These are phyloP conservation scores for Cnemophilus loriae DNA, from an alignment of 2,113 vertebrate species.

Conservation along the genomic window DNA sequence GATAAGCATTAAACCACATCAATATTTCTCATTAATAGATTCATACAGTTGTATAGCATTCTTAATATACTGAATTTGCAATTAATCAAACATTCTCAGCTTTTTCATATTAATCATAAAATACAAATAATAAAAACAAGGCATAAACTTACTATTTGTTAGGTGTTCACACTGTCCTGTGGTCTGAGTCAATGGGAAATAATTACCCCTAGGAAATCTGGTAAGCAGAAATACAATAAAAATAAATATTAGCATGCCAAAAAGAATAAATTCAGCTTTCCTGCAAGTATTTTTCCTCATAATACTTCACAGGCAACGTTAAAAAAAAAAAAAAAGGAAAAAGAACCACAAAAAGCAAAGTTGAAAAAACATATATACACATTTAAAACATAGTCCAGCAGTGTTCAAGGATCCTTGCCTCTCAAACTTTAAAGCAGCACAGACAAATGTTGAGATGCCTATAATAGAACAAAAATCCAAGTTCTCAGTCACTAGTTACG, in stretches of 20 bases:
- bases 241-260: constrained; percentile 66
- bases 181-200: constrained; percentile 33
- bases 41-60: background rate
- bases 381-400: constrained; percentile 60
- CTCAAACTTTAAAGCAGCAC: constrained; percentile 73
- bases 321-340: constrained; percentile 37
- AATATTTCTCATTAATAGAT: constrained; percentile 20
- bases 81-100: constrained; percentile 6
- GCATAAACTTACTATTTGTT: constrained; percentile 70
- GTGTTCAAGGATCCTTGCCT: constrained; percentile 66
- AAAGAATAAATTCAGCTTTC: constrained; percentile 60
- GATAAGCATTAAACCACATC: constrained; percentile 37
- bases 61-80: background rate
- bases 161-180: constrained; percentile 41
- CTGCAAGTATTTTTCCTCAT: constrained; percentile 54
- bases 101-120: background rate
- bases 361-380: constrained; percentile 56
- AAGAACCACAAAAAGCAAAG: constrained; percentile 50
- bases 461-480: constrained; percentile 69
- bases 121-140: constrained; percentile 38
- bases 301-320: constrained; percentile 62
- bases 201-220: constrained; percentile 63
- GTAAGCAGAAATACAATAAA: constrained; percentile 60
- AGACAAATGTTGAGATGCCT: constrained; percentile 60
- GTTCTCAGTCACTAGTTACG: constrained; percentile 68